These are phyloP conservation scores for Mythimna lalbum DNA, from an alignment of 2,888 invertebrate genomes.

Conservation along the genomic window DNA sequence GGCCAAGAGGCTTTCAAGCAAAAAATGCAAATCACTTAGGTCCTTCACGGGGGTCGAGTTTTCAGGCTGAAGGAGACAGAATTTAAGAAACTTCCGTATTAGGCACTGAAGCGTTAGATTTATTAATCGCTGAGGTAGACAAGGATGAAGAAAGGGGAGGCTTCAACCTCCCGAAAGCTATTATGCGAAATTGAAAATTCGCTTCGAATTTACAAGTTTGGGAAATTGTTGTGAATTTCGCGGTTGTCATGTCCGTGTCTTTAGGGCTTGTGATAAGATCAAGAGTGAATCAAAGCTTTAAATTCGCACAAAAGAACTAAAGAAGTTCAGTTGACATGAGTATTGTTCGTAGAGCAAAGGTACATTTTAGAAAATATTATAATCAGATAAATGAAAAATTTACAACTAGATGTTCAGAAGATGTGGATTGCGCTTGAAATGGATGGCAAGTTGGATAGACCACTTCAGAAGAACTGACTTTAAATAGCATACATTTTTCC, in stretches of 20 bases:
- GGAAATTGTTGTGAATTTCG: conserved; percentile 8
- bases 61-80: conserved; percentile 16
- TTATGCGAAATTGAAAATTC: conserved; percentile 54
- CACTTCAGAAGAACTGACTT: not conserved
- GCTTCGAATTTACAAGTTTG: conserved; percentile 37
- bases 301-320: not conserved
- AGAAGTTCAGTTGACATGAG: not conserved
- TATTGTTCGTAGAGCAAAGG: not conserved
- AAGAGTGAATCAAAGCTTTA: not conserved
- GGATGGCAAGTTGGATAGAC: too few species aligned
- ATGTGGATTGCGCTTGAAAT: not conserved
- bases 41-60: conserved; percentile 17
- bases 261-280: not conserved
- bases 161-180: conserved; percentile 17
- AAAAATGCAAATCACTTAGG: conserved; percentile 53
- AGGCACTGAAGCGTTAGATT: conserved; percentile 41
- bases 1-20: conserved; percentile 10
- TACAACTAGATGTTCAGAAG: not conserved
- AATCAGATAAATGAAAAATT: not conserved
- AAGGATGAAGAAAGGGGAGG: not conserved
- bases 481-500: not conserved
- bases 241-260: conserved; percentile 5
- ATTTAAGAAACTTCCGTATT: conserved; percentile 42
- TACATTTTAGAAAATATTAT: not conserved
- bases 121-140: conserved; percentile 45